These are phyloP conservation scores for Bufo gargarizans DNA, from an alignment of 2,113 vertebrate species.

Conservation along the genomic window DNA sequence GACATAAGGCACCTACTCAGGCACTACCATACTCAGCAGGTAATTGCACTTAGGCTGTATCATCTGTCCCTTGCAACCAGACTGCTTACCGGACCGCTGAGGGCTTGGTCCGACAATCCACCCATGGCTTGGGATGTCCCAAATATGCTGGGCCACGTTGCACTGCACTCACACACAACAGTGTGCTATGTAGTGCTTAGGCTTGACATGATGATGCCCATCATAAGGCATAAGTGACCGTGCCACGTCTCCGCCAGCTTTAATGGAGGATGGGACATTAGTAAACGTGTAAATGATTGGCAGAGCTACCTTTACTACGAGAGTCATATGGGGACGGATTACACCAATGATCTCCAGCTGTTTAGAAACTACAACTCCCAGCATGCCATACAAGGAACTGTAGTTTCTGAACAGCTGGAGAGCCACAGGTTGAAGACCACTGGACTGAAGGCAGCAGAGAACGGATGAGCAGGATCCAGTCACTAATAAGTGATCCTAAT, in stretches of 20 bases:
- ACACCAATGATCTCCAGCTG: neutral
- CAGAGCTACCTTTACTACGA: neutral
- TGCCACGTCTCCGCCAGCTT: neutral
- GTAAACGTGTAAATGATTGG: neutral
- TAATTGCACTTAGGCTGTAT: neutral
- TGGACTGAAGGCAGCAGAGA: neutral
- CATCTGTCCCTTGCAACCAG: neutral
- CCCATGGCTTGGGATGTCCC: too few species aligned
- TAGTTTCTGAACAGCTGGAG: neutral
- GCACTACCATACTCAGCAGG: neutral
- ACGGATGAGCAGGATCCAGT: neutral
- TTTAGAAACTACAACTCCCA: neutral
- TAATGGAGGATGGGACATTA: too few species aligned
- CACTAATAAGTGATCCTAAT: neutral
- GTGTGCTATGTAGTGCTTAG: neutral
- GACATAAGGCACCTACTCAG: neutral
- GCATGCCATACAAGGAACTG: neutral
- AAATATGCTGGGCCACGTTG: too few species aligned
- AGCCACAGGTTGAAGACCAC: neutral
- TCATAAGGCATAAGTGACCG: neutral
- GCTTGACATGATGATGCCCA: neutral
- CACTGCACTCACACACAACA: neutral
- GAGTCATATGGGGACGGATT: neutral
- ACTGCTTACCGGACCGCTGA: too few species aligned
- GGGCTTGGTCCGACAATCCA: too few species aligned